These are phyloP conservation scores for Amiota mariae DNA, from an alignment of 2,888 invertebrate genomes.

Conservation along the genomic window DNA sequence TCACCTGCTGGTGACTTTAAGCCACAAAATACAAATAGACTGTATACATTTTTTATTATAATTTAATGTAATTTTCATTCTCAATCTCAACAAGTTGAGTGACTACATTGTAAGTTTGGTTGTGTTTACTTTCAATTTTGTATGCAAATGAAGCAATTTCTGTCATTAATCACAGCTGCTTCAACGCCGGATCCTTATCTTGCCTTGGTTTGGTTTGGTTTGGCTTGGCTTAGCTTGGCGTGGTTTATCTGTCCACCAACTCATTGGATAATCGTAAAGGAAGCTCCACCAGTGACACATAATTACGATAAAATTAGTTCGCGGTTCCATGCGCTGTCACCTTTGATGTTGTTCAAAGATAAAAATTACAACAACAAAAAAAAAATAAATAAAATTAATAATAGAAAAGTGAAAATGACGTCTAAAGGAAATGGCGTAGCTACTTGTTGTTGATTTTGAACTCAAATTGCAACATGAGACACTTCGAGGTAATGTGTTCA, in stretches of 20 bases:
- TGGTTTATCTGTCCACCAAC: no score
- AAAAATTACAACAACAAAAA: neutral
- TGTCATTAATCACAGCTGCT: slow-evolving; percentile 27
- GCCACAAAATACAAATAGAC: neutral
- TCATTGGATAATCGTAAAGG: slow-evolving; percentile 8
- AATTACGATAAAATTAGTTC: slow-evolving; percentile 59
- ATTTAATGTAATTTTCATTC: neutral
- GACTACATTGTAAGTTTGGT: neutral
- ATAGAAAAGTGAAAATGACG: neutral
- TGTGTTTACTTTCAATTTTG: slow-evolving; percentile 63
- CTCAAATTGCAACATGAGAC: slow-evolving; percentile 15
- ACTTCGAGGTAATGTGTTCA: neutral
- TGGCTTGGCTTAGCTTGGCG: no score
- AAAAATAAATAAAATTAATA: neutral
- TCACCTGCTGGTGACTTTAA: no score
- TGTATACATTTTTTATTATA: neutral
- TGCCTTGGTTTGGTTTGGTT: no score
- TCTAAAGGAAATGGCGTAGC: slow-evolving; percentile 3
- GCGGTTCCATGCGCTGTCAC: slow-evolving; percentile 55
- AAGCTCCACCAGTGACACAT: slow-evolving; percentile 21
- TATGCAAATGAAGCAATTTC: slow-evolving; percentile 63
- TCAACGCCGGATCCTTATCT: neutral
- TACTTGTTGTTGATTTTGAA: neutral
- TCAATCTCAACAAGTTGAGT: no score
- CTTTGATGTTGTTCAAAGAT: slow-evolving; percentile 6